phyloP scores from a whole-genome alignment of 2,113 vertebrate genomes.

The Opisthocomus hoazin region DNA sequence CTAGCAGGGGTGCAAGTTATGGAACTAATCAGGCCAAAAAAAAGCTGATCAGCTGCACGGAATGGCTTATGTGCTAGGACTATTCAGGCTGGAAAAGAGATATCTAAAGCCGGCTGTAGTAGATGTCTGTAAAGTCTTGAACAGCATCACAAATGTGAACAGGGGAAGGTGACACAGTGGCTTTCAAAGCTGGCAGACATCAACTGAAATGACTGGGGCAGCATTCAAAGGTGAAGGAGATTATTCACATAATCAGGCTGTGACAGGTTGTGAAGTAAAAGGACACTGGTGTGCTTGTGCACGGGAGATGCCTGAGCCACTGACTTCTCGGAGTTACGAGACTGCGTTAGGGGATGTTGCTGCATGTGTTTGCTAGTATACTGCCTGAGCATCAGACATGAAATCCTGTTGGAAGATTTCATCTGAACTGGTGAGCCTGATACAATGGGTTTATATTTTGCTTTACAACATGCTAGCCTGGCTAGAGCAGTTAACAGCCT shows the following conservation, averaged over 20 bases:
- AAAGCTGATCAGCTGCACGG: not conserved
- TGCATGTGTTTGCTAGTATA: accelerated
- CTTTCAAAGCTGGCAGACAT: not conserved
- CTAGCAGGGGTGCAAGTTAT: not conserved
- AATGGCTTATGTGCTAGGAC: not conserved
- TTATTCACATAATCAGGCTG: not conserved
- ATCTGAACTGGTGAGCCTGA: not conserved
- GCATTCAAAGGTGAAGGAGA: not conserved
- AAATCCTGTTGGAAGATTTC: not conserved
- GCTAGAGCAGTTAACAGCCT: not conserved
- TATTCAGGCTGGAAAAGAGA: not conserved
- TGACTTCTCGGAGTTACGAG: accelerated
- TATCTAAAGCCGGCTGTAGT: not conserved
- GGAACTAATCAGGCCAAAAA: not conserved
- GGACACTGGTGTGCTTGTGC: not conserved
- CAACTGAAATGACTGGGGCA: not conserved
- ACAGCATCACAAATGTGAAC: not conserved
- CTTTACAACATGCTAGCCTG: not conserved
- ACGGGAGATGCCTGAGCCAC: not conserved
- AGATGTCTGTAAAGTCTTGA: not conserved
- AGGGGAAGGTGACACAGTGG: not conserved
- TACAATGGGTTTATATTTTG: not conserved
- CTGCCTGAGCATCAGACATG: not conserved
- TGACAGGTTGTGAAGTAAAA: not conserved
- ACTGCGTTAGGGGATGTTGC: too few species aligned